phyloP scores from a whole-genome alignment of 2,888 invertebrate genomes.

The Encarsia formosa region DNA sequence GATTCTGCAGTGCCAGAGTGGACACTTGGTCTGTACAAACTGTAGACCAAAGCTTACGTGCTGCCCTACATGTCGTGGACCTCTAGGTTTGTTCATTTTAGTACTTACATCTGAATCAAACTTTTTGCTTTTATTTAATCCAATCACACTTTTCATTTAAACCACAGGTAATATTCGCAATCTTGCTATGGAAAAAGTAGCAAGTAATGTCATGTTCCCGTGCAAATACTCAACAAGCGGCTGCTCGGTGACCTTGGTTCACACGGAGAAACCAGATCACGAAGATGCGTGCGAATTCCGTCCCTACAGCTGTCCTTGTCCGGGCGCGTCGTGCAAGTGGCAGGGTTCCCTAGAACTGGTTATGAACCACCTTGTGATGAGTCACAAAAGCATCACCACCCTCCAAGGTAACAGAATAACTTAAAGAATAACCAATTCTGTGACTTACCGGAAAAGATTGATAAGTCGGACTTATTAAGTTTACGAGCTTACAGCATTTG shows the following conservation, averaged over 20 bases:
- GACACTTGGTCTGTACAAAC: slow-evolving; percentile 95
- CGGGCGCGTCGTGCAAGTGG: slow-evolving; percentile 99
- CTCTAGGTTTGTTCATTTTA: slow-evolving; percentile 54
- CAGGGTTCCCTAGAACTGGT: slow-evolving; percentile 96
- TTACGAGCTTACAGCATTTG: too few relatives aligned
- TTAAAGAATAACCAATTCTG: too few relatives aligned
- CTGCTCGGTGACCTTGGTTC: slow-evolving; percentile 84
- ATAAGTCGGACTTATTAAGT: too few relatives aligned
- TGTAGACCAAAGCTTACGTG: slow-evolving; percentile 95
- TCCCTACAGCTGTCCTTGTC: slow-evolving; percentile 98
- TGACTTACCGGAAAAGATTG: too few relatives aligned
- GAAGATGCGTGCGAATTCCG: slow-evolving; percentile 98
- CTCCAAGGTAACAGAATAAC: slow-evolving; percentile 84
- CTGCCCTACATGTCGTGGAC: slow-evolving; percentile 97
- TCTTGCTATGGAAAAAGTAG: slow-evolving; percentile 99
- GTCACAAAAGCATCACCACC: slow-evolving; percentile 97
- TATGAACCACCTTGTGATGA: slow-evolving; percentile 96
- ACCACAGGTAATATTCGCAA: slow-evolving; percentile 86
- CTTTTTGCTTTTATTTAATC: neutral
- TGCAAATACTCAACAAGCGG: slow-evolving; percentile 97
- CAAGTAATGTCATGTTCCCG: slow-evolving; percentile 96
- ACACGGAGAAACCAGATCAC: slow-evolving; percentile 98
- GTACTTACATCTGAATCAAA: neutral
- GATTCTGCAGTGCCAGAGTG: slow-evolving; percentile 97
- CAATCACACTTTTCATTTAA: neutral